phyloP scores from a whole-genome alignment of 2,888 invertebrate genomes.

The Clanis bilineata region DNA sequence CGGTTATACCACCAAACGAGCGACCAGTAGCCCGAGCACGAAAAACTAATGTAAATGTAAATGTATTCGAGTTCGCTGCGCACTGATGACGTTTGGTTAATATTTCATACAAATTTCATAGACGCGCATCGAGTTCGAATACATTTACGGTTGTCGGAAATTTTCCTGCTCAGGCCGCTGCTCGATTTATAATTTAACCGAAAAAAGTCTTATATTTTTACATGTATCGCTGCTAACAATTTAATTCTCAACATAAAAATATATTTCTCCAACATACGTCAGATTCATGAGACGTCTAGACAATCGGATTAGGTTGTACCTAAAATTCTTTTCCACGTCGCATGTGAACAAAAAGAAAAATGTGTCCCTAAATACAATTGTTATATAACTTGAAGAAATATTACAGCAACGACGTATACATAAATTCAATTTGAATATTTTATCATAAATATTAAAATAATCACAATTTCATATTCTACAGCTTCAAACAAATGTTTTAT shows the following conservation, averaged over 20 bases:
- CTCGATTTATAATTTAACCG: too few relatives aligned
- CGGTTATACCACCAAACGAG: too few relatives aligned
- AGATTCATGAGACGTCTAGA: constrained; percentile 1
- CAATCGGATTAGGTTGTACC: not conserved
- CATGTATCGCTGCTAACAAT: not conserved
- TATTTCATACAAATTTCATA: too few relatives aligned
- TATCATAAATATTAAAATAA: not conserved
- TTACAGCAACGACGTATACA: not conserved
- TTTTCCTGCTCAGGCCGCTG: too few relatives aligned
- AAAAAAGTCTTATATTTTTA: too few relatives aligned
- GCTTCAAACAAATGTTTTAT: too few relatives aligned
- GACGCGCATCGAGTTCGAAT: too few relatives aligned
- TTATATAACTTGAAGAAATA: not conserved
- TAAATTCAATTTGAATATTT: not conserved
- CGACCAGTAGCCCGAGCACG: too few relatives aligned
- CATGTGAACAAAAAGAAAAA: not conserved
- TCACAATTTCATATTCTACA: not conserved
- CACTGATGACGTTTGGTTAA: too few relatives aligned
- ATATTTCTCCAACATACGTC: not conserved
- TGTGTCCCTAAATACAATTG: not conserved
- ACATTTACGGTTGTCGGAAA: too few relatives aligned
- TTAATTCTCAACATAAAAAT: not conserved
- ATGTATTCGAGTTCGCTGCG: too few relatives aligned
- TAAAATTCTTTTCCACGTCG: not conserved
- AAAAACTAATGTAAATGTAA: too few relatives aligned